Conservation (phyloP, 2,888 invertebrate species). For the Ormyrus pomaceus region DNA sequence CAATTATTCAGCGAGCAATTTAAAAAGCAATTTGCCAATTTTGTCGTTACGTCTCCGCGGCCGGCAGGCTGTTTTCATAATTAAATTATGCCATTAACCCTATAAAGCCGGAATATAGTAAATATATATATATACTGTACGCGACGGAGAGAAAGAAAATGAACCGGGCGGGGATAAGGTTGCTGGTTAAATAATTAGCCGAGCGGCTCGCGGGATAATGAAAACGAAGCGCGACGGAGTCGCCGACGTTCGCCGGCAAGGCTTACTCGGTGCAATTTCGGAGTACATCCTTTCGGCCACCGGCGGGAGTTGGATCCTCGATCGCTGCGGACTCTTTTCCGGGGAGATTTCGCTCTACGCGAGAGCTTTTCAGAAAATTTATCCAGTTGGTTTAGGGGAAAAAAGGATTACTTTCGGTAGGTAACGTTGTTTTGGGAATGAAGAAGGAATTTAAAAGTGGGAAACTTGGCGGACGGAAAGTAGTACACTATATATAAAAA, state of each 20-base stretch:
- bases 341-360: too few species aligned
- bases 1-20: not conserved
- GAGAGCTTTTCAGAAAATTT: too few species aligned
- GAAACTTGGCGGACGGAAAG: too few species aligned
- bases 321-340: too few species aligned
- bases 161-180: not conserved
- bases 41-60: not conserved
- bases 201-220: constrained; percentile 21
- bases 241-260: not conserved
- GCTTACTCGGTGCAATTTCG: constrained; percentile 19
- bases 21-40: constrained; percentile 22
- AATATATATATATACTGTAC: too few species aligned
- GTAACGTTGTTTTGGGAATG: too few species aligned
- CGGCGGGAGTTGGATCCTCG: too few species aligned
- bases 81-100: constrained; percentile 35
- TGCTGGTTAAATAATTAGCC: constrained; percentile 35
- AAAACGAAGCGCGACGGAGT: constrained; percentile 29
- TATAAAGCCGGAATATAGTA: not conserved
- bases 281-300: not conserved
- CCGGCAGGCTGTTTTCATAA: constrained; percentile 13
- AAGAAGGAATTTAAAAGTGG: too few species aligned
- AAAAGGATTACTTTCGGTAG: too few species aligned
- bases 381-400: too few species aligned
- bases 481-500: too few species aligned
- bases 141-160: not conserved